phyloP scores from a whole-genome alignment of 2,797 vertebrate species.

The Denticeps clupeoides region DNA sequence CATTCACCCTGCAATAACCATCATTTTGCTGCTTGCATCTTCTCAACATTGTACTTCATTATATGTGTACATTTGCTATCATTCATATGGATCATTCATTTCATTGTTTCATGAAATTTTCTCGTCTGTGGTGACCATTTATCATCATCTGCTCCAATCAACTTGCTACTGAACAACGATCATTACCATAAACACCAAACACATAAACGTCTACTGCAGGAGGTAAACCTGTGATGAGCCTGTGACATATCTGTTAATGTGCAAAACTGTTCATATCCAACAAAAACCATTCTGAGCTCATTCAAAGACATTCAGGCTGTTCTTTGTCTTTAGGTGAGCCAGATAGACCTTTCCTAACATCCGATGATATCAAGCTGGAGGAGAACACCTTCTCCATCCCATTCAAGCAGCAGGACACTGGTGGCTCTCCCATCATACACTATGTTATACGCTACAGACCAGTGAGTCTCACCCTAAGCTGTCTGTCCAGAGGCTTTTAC shows the following conservation, averaged over 20 bases:
- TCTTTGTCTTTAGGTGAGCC: slow-evolving; percentile 28
- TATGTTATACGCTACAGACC: slow-evolving; percentile 31
- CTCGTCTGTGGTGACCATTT: not conserved
- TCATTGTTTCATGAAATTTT: not conserved
- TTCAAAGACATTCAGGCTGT: no score
- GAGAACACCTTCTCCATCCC: slow-evolving; percentile 29
- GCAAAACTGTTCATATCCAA: no score
- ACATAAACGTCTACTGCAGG: not conserved
- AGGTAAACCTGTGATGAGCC: not conserved
- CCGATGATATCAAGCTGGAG: slow-evolving; percentile 18
- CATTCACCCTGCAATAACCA: no score
- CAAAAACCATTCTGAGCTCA: no score
- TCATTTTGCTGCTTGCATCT: not conserved
- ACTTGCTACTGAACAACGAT: not conserved
- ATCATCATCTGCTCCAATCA: not conserved
- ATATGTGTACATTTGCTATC: no score
- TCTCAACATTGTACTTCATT: not conserved
- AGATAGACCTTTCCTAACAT: slow-evolving; percentile 22
- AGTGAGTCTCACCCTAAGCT: slow-evolving; percentile 22
- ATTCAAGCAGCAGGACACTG: slow-evolving; percentile 24
- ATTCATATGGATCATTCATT: not conserved
- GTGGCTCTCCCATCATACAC: slow-evolving; percentile 18
- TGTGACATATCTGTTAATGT: no score
- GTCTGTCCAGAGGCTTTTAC: no score
- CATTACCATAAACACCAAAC: no score